Conservation (phyloP, 1,140 invertebrate species). For the Conus ventricosus region DNA sequence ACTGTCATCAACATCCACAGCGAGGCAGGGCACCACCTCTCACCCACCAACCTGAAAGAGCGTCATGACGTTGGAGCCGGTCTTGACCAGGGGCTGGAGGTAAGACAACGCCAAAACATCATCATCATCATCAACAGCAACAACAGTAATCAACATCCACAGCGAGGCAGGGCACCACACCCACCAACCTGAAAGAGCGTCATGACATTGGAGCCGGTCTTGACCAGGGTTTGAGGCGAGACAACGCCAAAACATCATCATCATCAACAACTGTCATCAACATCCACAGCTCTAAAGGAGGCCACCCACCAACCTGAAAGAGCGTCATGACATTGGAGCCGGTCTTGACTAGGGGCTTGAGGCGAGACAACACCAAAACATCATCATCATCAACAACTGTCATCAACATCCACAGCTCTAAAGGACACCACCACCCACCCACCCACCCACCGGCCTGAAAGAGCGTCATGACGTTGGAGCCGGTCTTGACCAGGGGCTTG, state of each 20-base stretch:
- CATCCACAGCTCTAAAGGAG: not conserved
- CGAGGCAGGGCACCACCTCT: too few species aligned
- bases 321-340: slow-evolving; percentile 93
- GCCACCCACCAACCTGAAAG: slow-evolving; percentile 79
- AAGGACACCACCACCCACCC: not conserved
- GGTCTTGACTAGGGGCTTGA: slow-evolving; percentile 93
- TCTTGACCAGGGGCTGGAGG: slow-evolving; percentile 91
- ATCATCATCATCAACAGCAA: too few species aligned
- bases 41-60: slow-evolving; percentile 82
- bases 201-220: slow-evolving; percentile 90
- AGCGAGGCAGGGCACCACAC: not conserved
- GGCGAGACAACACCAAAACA: slow-evolving; percentile 2
- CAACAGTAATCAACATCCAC: too few species aligned
- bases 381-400: too few species aligned
- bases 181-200: slow-evolving; percentile 85
- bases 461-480: slow-evolving; percentile 92
- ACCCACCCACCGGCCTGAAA: slow-evolving; percentile 78
- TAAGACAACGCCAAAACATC: not conserved
- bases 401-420: too few species aligned
- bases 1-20: too few species aligned
- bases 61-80: slow-evolving; percentile 91
- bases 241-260: not conserved
- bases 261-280: too few species aligned
- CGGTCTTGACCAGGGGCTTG: slow-evolving; percentile 94
- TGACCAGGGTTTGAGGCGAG: slow-evolving; percentile 68